Conservation (phyloP, 2,113 vertebrate species). For the Numida meleagris region DNA sequence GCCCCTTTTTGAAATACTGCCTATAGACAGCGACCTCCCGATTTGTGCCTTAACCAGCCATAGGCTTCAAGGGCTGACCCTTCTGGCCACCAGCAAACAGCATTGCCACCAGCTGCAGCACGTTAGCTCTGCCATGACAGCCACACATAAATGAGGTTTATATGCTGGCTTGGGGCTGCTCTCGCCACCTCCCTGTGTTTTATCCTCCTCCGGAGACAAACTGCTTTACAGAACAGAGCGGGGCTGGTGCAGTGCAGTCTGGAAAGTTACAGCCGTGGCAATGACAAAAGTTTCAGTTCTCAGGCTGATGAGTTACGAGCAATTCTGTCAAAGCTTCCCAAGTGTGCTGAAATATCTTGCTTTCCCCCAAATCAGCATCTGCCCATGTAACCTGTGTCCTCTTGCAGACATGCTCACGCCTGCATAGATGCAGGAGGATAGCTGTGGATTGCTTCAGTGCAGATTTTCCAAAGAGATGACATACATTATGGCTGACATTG, state of each 20-base stretch:
- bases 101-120: not conserved
- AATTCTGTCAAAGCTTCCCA: not conserved
- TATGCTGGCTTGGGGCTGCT: not conserved
- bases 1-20: not conserved
- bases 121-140: not conserved
- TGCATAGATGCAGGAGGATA: fast-evolving
- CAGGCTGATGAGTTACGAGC: not conserved
- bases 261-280: conserved; percentile 27
- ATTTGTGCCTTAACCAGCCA: not conserved
- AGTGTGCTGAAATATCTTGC: not conserved
- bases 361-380: fast-evolving
- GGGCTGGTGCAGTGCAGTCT: conserved; percentile 6
- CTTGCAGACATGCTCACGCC: fast-evolving
- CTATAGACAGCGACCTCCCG: not conserved
- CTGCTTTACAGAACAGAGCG: not conserved
- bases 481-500: not conserved
- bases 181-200: not conserved
- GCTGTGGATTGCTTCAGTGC: not conserved
- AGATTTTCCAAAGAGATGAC: not conserved
- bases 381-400: not conserved
- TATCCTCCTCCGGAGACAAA: conserved; percentile 29
- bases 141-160: not conserved
- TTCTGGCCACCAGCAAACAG: not conserved
- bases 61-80: not conserved
- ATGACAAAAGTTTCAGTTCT: not conserved